Evolutionary conservation across 2,888 invertebrate genomes (phyloP), one percentile per base, ranked within the genome.

Genomic region (Drosophila subsilvestris): DNA sequence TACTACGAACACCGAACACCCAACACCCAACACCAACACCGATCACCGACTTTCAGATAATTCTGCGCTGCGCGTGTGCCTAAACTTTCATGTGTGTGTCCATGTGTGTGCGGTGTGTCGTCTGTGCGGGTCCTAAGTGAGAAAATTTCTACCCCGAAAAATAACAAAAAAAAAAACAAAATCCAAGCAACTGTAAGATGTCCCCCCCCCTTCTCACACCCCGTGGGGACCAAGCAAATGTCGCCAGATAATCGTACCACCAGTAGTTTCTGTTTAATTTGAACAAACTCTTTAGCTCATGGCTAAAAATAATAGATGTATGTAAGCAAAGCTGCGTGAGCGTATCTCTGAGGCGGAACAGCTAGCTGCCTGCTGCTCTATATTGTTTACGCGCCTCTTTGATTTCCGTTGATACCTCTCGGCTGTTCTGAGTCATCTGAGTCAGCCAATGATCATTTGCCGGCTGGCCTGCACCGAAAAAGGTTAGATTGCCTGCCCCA

Each of bases 271-370:
- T 42, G 48, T 74, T 74, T 53, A 55, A 47, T 22, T 37, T 47
- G 48, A 25, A 22, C 37, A 55, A 45, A 49, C 27, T 42, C 22
- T 74, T 73, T 68, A 59, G 80, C 68, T 88, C 87, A 84, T 72
- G 57, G 63, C 84, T 80, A 86, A 81, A 88, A 84, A 88, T 87
- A 89, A 54, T 47, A 53, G 53, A 60, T 18, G 45, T 55, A 22
- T 6, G 25, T 6, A n/a, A 27, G 25, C 4, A n/a, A 27, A n/a
- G 14, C 37, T 62, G 71, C 71, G 84, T 55, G 63, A 73, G 63
- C 63, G 55, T 70, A 42, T 62, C 44, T 56, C 57, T 48, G 70
- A 79, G 50, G 71, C 63, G 44, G 54, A 55, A 73, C 74, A 69
- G 65, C 69, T 71, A 69, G 65, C 69, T 71, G 70, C 48, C 20